Conservation (phyloP, 2,113 vertebrate species). For the Chascanopsetta lugubris region DNA sequence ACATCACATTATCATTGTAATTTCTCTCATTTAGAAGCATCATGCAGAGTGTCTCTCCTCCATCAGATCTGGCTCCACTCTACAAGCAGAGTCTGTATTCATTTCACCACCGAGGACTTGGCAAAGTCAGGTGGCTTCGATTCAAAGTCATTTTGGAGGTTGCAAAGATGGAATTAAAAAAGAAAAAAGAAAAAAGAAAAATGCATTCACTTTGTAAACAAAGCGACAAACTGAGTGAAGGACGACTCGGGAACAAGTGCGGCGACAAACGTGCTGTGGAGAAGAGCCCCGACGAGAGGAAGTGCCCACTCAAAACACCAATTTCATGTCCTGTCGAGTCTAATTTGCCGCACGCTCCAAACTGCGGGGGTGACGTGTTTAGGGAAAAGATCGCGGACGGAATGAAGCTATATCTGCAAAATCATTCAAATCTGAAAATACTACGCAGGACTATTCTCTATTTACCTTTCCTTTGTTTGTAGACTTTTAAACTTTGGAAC, state of each 20-base stretch:
- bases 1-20: slow-evolving; percentile 16
- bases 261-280: slow-evolving; percentile 21
- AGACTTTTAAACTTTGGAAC: neutral
- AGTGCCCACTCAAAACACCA: slow-evolving; percentile 56
- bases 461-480: neutral
- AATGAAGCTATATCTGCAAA: slow-evolving; percentile 24
- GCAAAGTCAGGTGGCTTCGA: neutral
- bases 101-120: neutral
- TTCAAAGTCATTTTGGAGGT: neutral
- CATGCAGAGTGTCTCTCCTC: neutral
- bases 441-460: neutral
- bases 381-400: neutral
- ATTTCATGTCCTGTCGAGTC: slow-evolving; percentile 52
- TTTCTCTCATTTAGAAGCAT: neutral
- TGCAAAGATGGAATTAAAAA: neutral
- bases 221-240: neutral
- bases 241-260: slow-evolving; percentile 14
- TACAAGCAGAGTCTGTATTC: too few relatives aligned
- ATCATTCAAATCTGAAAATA: neutral
- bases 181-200: neutral
- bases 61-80: neutral
- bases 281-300: neutral
- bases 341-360: slow-evolving; percentile 38
- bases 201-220: neutral
- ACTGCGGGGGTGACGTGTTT: slow-evolving; percentile 17